Evolutionary conservation across 2,797 vertebrate species (phyloP).

Genomic region (Artibeus jamaicensis): DNA sequence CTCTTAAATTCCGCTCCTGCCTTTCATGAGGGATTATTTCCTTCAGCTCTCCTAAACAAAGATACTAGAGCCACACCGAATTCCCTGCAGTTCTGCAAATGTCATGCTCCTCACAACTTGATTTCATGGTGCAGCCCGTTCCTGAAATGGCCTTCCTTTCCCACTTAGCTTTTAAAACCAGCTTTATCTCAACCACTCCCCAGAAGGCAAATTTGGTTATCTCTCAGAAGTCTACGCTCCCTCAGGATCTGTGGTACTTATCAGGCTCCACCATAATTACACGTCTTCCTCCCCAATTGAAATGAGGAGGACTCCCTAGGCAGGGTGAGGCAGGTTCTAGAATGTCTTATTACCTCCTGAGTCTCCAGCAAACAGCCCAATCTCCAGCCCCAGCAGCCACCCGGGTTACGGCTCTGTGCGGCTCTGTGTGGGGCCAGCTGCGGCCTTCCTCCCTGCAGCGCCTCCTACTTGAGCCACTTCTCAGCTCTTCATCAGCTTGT

Average conservation of each 20-base stretch:
- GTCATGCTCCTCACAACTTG: not conserved
- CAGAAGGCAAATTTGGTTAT: not conserved
- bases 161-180: not conserved
- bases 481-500: not conserved
- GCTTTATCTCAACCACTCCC: not conserved
- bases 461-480: not conserved
- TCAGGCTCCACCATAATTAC: not conserved
- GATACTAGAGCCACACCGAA: not conserved
- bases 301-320: not conserved
- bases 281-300: not conserved
- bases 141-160: not conserved
- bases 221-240: not conserved
- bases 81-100: not conserved
- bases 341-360: not conserved
- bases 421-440: not conserved
- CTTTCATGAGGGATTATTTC: not conserved
- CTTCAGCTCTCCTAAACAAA: not conserved
- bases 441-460: not conserved
- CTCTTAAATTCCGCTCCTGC: not conserved
- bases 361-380: not conserved
- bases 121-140: not conserved
- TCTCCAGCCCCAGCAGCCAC: not conserved
- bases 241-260: not conserved
- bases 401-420: not conserved
- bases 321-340: not conserved